A percentile compares a stretch with the other conserved stretches of the same genome.
Conservation (phyloP, 2,888 invertebrate genomes). For the Yponomeuta sedellus region DNA sequence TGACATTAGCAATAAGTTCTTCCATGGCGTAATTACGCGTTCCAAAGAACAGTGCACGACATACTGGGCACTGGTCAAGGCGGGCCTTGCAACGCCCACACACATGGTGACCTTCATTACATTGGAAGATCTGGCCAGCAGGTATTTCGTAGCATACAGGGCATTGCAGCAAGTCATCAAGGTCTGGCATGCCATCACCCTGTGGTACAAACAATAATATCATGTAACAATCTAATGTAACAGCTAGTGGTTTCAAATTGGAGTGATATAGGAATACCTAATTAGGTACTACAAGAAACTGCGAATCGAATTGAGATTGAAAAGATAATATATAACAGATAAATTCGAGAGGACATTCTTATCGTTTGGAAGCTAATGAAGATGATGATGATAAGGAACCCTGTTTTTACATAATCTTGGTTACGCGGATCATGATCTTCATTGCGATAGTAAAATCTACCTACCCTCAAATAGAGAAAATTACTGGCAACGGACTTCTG, state of each 20-base stretch:
- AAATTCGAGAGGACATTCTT: neutral
- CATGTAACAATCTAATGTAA: too few relatives aligned
- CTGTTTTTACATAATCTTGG: too few relatives aligned
- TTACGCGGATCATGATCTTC: too few relatives aligned
- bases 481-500: too few relatives aligned
- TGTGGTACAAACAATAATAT: slow-evolving; percentile 31
- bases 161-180: slow-evolving; percentile 75
- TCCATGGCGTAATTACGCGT: slow-evolving; percentile 76
- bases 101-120: slow-evolving; percentile 75
- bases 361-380: too few relatives aligned
- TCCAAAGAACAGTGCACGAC: slow-evolving; percentile 65
- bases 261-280: too few relatives aligned
- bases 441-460: too few relatives aligned
- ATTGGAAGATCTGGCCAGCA: slow-evolving; percentile 66
- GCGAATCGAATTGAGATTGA: too few relatives aligned
- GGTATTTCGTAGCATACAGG: slow-evolving; percentile 76
- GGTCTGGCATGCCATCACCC: slow-evolving; percentile 57
- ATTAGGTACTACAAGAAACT: too few relatives aligned
- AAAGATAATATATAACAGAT: neutral
- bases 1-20: slow-evolving; percentile 67
- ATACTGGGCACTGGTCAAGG: slow-evolving; percentile 69
- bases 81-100: slow-evolving; percentile 68
- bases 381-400: too few relatives aligned
- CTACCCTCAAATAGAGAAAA: too few relatives aligned
- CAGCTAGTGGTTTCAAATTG: neutral